Base-by-base conservation (phyloP, 1,140 invertebrate genomes). In the Frieseomelitta varia region DNA sequence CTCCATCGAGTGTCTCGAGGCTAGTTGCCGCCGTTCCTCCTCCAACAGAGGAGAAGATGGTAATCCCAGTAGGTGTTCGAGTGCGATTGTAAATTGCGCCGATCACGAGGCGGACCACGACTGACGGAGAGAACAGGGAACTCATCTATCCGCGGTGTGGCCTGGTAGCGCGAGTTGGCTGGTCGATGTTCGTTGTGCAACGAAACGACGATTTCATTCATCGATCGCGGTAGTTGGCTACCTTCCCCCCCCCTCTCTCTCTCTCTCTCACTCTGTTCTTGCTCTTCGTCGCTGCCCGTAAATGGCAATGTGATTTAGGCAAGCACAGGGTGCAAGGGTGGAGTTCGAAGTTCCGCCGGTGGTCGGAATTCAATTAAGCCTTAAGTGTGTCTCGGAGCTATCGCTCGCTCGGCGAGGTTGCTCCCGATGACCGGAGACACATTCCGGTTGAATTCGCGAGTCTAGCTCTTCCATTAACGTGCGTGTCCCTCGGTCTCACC, bases 341-440 rank as follows among this genome's bases (percentile, higher is more conserved):
- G 77, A 78, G 88, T 85, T 79, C 82, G 74, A 90, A 91, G 90
- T 92, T 92, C 39, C 39, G 75, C 87, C 85, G 88, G 80, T 85
- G 88, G 90, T 90, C 85, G 90, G 86, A 92, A 92, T 92, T 92
- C 92, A 92, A 92, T 92, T 92, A 92, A 91, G 85, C 85, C 90
- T 91, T 91, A 90, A 92, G 90, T 91, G 92, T 92, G 88, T 92
- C 91, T 90, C 86, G 85, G 79, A 90, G 86, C 89, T 87, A 90
- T 90, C 88, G 82, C 78, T 69, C 39, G 67, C 80, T 69, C 39
- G 67, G 75, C 24, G 30, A 87, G 81, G 72, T 82, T 84, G 84
- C 65, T 27, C 61, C 27, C 61, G 77, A 55, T 89, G 88, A 90
- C 85, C 77, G 30, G 61, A 56, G 67, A 81, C 77, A 81, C 77